Percentiles rank a stretch among this genome's conserved stretches.
Conservation (phyloP, 2,888 invertebrate genomes). For the Drosophila ezoana region DNA sequence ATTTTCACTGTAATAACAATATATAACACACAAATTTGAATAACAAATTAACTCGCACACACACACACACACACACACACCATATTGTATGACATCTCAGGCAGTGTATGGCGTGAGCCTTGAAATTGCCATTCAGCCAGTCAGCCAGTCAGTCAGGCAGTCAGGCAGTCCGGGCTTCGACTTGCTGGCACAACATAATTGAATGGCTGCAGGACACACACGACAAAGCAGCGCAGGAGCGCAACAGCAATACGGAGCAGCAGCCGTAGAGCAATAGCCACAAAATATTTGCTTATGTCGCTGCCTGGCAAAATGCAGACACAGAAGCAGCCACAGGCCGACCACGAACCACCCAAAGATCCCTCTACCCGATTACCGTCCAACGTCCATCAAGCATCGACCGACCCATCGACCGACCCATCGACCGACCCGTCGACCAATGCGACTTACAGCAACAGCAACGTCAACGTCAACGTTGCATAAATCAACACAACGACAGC, state of each 20-base stretch:
- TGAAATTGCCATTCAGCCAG: slow-evolving; percentile 68
- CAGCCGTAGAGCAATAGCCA: slow-evolving; percentile 50
- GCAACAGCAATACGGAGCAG: slow-evolving; percentile 10
- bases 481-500: slow-evolving; percentile 64
- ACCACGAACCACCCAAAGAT: slow-evolving; percentile 34
- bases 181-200: slow-evolving; percentile 71
- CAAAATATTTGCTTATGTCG: slow-evolving; percentile 76
- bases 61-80: slow-evolving; percentile 35
- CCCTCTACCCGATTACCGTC: slow-evolving; percentile 30
- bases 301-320: slow-evolving; percentile 56
- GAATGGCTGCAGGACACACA: slow-evolving; percentile 76
- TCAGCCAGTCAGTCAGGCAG: slow-evolving; percentile 11
- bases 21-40: slow-evolving; percentile 80
- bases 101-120: slow-evolving; percentile 60
- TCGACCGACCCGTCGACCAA: slow-evolving; percentile 41
- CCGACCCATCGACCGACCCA: slow-evolving; percentile 44
- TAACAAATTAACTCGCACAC: slow-evolving; percentile 75
- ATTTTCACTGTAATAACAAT: slow-evolving; percentile 77
- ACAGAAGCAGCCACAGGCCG: slow-evolving; percentile 48
- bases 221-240: slow-evolving; percentile 53
- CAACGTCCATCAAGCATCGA: slow-evolving; percentile 53
- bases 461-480: slow-evolving; percentile 72
- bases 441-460: slow-evolving; percentile 68
- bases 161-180: slow-evolving; percentile 41
- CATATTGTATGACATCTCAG: slow-evolving; percentile 38